Evolutionary conservation across 2,113 vertebrate species (phyloP).

Genomic region (Epinephelus fuscoguttatus): DNA sequence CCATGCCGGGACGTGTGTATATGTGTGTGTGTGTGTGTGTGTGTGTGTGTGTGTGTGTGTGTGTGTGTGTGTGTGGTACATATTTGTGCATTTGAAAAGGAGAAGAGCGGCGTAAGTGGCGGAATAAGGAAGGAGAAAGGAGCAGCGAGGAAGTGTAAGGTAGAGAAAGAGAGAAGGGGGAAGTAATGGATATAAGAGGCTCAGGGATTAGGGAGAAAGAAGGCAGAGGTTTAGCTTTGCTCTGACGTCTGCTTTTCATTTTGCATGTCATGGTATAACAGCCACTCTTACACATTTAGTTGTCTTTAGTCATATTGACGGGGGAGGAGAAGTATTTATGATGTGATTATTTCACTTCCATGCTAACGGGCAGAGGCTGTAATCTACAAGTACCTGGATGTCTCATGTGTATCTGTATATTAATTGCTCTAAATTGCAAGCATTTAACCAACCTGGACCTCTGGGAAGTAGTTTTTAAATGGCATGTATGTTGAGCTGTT

Average conservation of each 20-base stretch:
- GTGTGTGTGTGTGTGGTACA: constrained; percentile 17
- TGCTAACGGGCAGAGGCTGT: background rate
- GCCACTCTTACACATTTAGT: background rate
- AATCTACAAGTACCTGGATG: background rate
- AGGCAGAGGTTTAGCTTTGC: constrained; percentile 5
- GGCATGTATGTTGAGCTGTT: background rate
- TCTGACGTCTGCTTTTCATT: constrained; percentile 18
- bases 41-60: constrained; percentile 7
- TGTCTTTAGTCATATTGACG: constrained; percentile 10
- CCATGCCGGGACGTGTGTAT: background rate
- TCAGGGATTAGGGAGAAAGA: constrained; percentile 7
- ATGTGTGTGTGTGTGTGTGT: constrained; percentile 16
- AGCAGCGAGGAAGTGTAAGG: background rate
- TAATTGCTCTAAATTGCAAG: constrained; percentile 1
- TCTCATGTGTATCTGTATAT: background rate
- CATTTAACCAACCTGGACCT: background rate
- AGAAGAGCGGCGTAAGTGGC: constrained; percentile 13
- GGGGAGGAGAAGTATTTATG: background rate
- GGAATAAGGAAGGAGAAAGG: constrained; percentile 12
- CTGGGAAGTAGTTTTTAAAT: background rate
- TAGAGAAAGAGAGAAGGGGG: background rate
- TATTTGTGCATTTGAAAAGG: constrained; percentile 42
- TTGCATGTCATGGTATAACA: constrained; percentile 3
- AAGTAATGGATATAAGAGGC: constrained; percentile 23
- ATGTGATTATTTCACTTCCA: background rate